phyloP scores from a whole-genome alignment of 1,140 invertebrate genomes.

The Drosophila nasuta region DNA sequence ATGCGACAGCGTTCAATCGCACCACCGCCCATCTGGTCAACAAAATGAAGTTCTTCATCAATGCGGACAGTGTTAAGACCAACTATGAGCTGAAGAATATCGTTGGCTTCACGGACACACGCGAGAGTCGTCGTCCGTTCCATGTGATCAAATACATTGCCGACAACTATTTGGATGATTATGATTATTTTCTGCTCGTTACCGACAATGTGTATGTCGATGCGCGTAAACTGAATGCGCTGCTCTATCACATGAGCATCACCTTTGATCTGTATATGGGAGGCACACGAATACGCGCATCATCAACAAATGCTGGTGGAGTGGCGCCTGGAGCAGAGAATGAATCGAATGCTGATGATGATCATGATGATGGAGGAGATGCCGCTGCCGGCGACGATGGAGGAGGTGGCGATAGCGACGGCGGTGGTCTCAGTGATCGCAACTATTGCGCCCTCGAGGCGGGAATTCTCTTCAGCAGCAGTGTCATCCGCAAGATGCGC shows the following conservation, averaged over 20 bases:
- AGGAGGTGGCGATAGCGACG: conserved; percentile 1
- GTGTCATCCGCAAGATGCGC: conserved; percentile 90
- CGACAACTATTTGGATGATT: conserved; percentile 94
- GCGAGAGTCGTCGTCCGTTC: conserved; percentile 90
- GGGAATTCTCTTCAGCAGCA: conserved; percentile 91
- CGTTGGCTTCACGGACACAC: conserved; percentile 92
- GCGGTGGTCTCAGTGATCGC: conserved; percentile 62
- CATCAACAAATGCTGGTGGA: neutral
- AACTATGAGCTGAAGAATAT: conserved; percentile 91
- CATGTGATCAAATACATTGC: conserved; percentile 95
- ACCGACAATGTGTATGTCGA: conserved; percentile 93
- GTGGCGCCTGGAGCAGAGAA: neutral
- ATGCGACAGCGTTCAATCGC: conserved; percentile 91
- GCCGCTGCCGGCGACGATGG: conserved; percentile 8
- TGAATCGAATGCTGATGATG: neutral
- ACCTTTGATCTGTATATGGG: conserved; percentile 93
- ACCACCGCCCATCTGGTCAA: conserved; percentile 92
- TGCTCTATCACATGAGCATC: conserved; percentile 92
- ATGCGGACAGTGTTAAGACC: conserved; percentile 87
- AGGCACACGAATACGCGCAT: conserved; percentile 51
- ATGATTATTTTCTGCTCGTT: conserved; percentile 95
- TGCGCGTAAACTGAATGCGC: conserved; percentile 88
- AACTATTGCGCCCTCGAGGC: conserved; percentile 87
- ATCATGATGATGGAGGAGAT: conserved; percentile 6
- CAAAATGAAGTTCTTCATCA: conserved; percentile 91